Percentiles rank a stretch among this genome's conserved stretches.
Conservation (phyloP, 2,797 vertebrate genomes). For the Carapus acus region DNA sequence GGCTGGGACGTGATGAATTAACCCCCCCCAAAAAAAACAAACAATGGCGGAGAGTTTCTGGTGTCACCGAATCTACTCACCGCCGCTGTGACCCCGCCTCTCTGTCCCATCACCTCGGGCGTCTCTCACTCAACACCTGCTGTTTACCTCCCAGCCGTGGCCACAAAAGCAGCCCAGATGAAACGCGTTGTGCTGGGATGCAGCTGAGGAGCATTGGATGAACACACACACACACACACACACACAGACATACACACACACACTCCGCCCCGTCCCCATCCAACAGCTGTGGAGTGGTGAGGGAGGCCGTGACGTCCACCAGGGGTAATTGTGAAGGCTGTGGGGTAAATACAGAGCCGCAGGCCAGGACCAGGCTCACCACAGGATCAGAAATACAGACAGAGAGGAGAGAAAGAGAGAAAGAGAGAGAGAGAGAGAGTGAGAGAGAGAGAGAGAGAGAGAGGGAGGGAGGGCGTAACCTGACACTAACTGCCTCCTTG, state of each 20-base stretch:
- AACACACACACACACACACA: constrained; percentile 5
- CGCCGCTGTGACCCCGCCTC: constrained; percentile 50
- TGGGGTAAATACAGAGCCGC: constrained; percentile 37
- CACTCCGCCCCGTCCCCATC: not conserved
- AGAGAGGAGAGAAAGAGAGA: constrained; percentile 6
- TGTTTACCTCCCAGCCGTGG: constrained; percentile 52
- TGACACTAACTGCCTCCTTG: constrained; percentile 51
- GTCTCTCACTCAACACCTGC: constrained; percentile 58
- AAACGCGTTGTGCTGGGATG: constrained; percentile 19
- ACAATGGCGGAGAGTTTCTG: constrained; percentile 49
- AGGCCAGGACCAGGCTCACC: constrained; percentile 35
- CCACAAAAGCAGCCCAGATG: constrained; percentile 34
- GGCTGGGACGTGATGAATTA: constrained; percentile 6
- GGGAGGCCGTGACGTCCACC: constrained; percentile 42
- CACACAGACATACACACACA: not conserved
- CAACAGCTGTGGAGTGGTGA: constrained; percentile 61
- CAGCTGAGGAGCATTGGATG: constrained; percentile 20
- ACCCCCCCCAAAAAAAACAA: constrained; percentile 7
- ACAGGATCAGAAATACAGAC: constrained; percentile 15
- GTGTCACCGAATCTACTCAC: constrained; percentile 57
- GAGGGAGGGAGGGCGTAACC: constrained; percentile 28
- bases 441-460: constrained; percentile 2
- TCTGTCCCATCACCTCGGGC: constrained; percentile 42
- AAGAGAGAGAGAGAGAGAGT: constrained; percentile 19
- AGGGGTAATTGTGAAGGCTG: constrained; percentile 47